Percentiles rank a stretch among this genome's conserved stretches.
Conservation (phyloP, 2,888 invertebrate species). For the Papilio protenor region DNA sequence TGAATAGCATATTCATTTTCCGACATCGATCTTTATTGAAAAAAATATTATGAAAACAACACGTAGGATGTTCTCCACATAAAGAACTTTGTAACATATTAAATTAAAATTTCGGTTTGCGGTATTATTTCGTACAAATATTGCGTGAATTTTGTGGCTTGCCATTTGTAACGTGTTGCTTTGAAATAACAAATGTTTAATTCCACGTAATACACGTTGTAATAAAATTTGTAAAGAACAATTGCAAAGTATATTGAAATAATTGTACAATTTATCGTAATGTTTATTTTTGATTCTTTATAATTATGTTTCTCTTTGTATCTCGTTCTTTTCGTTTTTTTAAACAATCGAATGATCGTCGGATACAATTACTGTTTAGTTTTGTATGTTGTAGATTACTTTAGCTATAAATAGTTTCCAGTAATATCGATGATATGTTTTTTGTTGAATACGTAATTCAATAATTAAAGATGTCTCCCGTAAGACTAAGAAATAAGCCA, state of each 20-base stretch:
- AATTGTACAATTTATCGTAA: background rate
- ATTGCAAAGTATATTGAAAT: background rate
- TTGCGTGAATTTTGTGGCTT: background rate
- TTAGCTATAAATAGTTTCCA: background rate
- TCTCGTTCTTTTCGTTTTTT: background rate
- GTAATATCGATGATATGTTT: background rate
- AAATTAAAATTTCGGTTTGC: constrained; percentile 14
- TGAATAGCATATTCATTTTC: constrained; percentile 1
- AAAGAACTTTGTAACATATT: background rate
- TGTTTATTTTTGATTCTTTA: background rate
- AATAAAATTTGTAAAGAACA: background rate
- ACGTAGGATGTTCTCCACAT: background rate
- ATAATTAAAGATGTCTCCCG: background rate
- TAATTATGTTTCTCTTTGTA: background rate
- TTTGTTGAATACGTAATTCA: background rate
- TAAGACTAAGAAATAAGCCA: constrained; percentile 15
- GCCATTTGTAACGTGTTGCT: background rate
- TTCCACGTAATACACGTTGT: background rate
- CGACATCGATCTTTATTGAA: constrained; percentile 9
- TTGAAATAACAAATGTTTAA: background rate
- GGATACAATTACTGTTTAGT: background rate
- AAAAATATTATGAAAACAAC: background rate
- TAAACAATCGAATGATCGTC: background rate
- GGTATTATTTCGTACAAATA: constrained; percentile 1
- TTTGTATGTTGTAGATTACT: background rate